Conservation (phyloP, 2,113 vertebrate genomes). For the Syngnathus typhle region DNA sequence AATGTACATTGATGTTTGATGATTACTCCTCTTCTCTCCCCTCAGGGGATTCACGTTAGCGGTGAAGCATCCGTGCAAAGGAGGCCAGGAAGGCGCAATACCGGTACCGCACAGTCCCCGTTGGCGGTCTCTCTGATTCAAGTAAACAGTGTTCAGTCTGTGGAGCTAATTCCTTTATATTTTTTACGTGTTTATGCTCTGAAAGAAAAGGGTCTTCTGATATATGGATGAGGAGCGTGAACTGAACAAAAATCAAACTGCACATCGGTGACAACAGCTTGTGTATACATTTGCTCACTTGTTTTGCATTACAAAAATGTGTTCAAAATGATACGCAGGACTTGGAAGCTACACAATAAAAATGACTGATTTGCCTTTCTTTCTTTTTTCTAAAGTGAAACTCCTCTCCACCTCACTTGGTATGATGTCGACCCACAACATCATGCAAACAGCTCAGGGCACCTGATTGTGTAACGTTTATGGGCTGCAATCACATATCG, state of each 20-base stretch:
- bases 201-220: background rate
- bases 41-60: slow-evolving; percentile 7
- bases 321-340: background rate
- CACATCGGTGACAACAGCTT: background rate
- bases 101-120: background rate
- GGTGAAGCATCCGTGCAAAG: slow-evolving; percentile 1
- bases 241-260: background rate
- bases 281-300: background rate
- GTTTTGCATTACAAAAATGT: background rate
- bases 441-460: slow-evolving; percentile 35
- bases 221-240: background rate
- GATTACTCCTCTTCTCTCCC: slow-evolving; percentile 10
- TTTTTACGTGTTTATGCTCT: background rate
- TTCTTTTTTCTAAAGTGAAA: slow-evolving; percentile 13
- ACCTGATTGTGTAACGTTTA: slow-evolving; percentile 13
- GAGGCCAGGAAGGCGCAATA: background rate
- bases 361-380: background rate
- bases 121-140: background rate
- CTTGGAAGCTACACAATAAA: background rate
- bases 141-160: background rate
- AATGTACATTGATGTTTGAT: slow-evolving; percentile 8
- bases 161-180: background rate
- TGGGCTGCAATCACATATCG: slow-evolving; percentile 16
- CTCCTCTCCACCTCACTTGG: slow-evolving; percentile 30
- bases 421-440: slow-evolving; percentile 24